These are phyloP conservation scores for Fregata magnificens DNA, from an alignment of 2,113 vertebrate genomes.

Conservation along the genomic window DNA sequence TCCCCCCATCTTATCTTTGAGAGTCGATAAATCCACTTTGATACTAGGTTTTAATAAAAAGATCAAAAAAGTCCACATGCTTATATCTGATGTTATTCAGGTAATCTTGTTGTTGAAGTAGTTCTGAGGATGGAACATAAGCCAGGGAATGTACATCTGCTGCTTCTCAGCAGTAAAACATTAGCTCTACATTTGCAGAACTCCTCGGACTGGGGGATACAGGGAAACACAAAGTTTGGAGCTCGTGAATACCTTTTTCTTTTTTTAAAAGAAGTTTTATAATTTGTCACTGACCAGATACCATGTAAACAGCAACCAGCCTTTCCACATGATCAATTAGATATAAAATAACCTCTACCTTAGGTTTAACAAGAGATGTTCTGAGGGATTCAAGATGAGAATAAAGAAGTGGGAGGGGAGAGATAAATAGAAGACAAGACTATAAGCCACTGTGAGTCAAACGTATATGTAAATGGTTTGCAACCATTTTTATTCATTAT, in stretches of 20 bases:
- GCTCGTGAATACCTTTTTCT: background rate
- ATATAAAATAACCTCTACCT: background rate
- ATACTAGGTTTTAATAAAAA: constrained; percentile 31
- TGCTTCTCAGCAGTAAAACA: background rate
- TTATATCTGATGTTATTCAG: background rate
- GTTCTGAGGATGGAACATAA: background rate
- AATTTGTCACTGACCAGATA: background rate
- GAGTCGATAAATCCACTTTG: constrained; percentile 15
- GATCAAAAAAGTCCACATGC: background rate
- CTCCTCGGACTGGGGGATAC: background rate
- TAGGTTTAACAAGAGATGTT: background rate
- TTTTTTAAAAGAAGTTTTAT: background rate
- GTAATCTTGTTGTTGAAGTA: background rate
- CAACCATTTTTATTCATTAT: background rate
- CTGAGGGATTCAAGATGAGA: background rate
- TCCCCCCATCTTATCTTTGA: background rate
- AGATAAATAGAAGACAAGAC: background rate
- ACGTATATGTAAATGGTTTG: background rate
- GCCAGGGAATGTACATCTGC: background rate
- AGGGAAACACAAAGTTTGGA: background rate
- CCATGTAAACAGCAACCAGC: background rate
- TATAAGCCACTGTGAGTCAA: background rate
- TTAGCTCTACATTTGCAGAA: background rate
- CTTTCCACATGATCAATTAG: background rate
- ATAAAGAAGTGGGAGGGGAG: background rate